These are phyloP conservation scores for Drosophila ananassae DNA, from an alignment of 1,140 invertebrate species.

Conservation along the genomic window DNA sequence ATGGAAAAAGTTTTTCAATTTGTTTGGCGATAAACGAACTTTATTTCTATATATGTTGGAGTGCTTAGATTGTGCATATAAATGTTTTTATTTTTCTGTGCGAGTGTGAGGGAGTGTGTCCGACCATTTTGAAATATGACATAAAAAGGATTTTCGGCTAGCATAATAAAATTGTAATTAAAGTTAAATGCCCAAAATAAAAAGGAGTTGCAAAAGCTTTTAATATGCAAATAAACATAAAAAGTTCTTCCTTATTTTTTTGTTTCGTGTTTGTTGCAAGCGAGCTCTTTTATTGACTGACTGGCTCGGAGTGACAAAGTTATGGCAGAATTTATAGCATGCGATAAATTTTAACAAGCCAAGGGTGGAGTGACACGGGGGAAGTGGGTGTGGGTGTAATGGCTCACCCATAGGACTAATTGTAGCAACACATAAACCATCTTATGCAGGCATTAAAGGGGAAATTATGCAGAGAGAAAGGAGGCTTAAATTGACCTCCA, in stretches of 20 bases:
- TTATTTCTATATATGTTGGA: constrained; percentile 34
- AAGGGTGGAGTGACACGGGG: constrained; percentile 8
- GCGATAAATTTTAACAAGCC: constrained; percentile 75
- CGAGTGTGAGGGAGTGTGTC: neutral
- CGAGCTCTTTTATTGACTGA: constrained; percentile 67
- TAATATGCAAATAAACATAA: constrained; percentile 70
- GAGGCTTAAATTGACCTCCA: too few relatives aligned
- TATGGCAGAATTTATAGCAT: constrained; percentile 73
- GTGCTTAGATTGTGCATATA: constrained; percentile 8
- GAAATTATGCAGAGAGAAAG: neutral
- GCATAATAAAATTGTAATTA: constrained; percentile 79
- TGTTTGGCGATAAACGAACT: constrained; percentile 79
- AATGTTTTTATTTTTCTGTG: neutral
- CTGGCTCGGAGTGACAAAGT: constrained; percentile 62
- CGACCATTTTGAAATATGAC: constrained; percentile 71
- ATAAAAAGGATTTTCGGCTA: constrained; percentile 67
- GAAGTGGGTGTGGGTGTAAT: neutral
- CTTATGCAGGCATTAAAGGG: constrained; percentile 10
- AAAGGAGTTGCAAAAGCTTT: constrained; percentile 54
- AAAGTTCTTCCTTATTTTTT: constrained; percentile 35
- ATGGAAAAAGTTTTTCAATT: constrained; percentile 81
- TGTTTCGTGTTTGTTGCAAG: constrained; percentile 20
- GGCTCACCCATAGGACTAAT: constrained; percentile 37
- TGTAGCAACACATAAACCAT: constrained; percentile 34
- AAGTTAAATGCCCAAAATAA: constrained; percentile 64